Base-by-base conservation (phyloP, 2,888 invertebrate species). In the Acanthosepion pharaonis region DNA sequence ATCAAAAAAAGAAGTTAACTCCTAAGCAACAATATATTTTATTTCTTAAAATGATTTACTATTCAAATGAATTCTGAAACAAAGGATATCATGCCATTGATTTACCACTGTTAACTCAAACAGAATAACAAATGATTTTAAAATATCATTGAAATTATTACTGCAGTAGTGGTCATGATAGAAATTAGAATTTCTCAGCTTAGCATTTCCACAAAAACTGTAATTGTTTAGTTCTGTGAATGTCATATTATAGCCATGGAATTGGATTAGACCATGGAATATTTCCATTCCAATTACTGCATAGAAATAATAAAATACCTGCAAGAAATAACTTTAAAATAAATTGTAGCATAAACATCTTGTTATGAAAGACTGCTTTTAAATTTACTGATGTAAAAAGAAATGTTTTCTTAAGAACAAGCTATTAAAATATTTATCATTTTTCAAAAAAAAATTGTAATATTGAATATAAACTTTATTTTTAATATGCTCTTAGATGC, bases 61-160 rank as follows among this genome's bases (percentile, higher is more conserved):
- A 5, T 20, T 55, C 20, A 55, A 20, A 55, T 55, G 20, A 55
- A 55, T 64, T n/a, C 78, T 15, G n/a, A 78, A 78, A 3, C 15
- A 96, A 97, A 97, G 97, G 97, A 97, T 97, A 97, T 96, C 97
- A 97, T 98, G 98, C 98, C 98, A 98, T 95, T 98, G 98, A 96
- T 98, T 98, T 94, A 98, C 98, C n/a, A 98, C 97, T 94, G 97
- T 97, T 64, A 98, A 96, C 95, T 98, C 98, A 96, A 97, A 97
- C 94, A 98, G 96, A 6, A 98, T 95, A 5, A 98, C 97, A 95
- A 98, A 96, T 11, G 98, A 96, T 93, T 97, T 97, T 48, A 97
- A 94, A 95, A 98, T 96, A 95, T 97, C 97, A 95, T 98, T 98
- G 96, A 98, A 98, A 96, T 98, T 98, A 96, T 98, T 97, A 95